phyloP scores from a whole-genome alignment of 64 coral and sea anemone genomes.

The Exaiptasia diaphana region DNA sequence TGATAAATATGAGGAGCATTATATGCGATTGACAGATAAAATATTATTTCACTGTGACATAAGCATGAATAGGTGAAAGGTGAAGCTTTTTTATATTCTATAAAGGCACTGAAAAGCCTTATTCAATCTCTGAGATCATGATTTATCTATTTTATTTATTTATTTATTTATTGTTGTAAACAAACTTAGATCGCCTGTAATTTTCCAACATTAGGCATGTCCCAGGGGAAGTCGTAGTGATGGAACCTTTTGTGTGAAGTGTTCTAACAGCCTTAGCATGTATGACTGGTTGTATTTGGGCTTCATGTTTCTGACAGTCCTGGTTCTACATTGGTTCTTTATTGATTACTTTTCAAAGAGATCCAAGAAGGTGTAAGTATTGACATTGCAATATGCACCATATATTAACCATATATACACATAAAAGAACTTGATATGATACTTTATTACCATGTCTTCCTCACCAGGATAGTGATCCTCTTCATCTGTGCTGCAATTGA shows the following conservation, averaged over 20 bases:
- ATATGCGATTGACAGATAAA: no score
- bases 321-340: conserved; percentile 60
- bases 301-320: conserved; percentile 36
- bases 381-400: background rate
- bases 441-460: background rate
- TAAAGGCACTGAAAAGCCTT: no score
- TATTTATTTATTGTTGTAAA: no score
- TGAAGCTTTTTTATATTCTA: no score
- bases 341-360: conserved; percentile 56
- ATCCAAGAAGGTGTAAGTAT: conserved; percentile 29
- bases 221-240: conserved; percentile 67
- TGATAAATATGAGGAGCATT: no score
- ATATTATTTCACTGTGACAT: no score
- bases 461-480: conserved; percentile 17
- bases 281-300: conserved; percentile 73
- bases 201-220: conserved; percentile 62
- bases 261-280: conserved; percentile 10
- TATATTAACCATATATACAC: background rate
- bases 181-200: no score
- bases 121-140: no score
- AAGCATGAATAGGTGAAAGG: no score
- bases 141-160: no score
- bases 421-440: no score
- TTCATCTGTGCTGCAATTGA: conserved; percentile 34
- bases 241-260: conserved; percentile 53